A percentile compares a stretch with the other conserved stretches of the same genome.
phyloP scores from a whole-genome alignment of 2,113 vertebrate species.

The Halichoerus grypus region DNA sequence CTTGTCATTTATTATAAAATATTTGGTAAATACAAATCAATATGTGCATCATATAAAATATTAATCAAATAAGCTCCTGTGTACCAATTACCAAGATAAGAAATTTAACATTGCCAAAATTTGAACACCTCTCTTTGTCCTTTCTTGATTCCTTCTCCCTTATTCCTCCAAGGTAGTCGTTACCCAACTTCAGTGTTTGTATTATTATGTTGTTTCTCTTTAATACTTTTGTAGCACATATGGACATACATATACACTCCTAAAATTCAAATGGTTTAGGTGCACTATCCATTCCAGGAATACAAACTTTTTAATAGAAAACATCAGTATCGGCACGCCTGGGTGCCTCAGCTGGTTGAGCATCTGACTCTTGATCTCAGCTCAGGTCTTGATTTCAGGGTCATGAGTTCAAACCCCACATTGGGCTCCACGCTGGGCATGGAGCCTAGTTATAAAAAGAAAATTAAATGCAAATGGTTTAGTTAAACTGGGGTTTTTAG shows the following conservation, averaged over 20 bases:
- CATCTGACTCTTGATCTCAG: neutral
- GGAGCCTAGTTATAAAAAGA: neutral
- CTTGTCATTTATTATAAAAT: conserved; percentile 56
- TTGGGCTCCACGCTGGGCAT: neutral
- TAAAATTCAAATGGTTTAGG: neutral
- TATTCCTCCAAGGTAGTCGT: neutral
- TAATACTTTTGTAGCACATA: neutral
- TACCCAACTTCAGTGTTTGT: neutral
- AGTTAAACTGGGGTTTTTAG: neutral
- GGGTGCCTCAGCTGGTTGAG: neutral
- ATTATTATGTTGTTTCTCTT: conserved; percentile 35
- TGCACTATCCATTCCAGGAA: neutral
- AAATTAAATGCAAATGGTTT: conserved; percentile 5
- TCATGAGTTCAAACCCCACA: neutral
- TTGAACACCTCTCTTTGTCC: neutral
- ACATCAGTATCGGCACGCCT: neutral
- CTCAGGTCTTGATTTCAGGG: neutral
- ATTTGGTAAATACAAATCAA: conserved; percentile 53
- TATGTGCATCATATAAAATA: conserved; percentile 42
- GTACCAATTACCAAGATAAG: neutral
- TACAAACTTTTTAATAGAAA: too few species aligned
- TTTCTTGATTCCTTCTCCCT: neutral
- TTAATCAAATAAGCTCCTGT: conserved; percentile 23
- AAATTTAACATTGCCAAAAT: conserved; percentile 7
- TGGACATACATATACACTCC: neutral